phyloP scores from a whole-genome alignment of 2,113 vertebrate species.

The Pseudopipra pipra region DNA sequence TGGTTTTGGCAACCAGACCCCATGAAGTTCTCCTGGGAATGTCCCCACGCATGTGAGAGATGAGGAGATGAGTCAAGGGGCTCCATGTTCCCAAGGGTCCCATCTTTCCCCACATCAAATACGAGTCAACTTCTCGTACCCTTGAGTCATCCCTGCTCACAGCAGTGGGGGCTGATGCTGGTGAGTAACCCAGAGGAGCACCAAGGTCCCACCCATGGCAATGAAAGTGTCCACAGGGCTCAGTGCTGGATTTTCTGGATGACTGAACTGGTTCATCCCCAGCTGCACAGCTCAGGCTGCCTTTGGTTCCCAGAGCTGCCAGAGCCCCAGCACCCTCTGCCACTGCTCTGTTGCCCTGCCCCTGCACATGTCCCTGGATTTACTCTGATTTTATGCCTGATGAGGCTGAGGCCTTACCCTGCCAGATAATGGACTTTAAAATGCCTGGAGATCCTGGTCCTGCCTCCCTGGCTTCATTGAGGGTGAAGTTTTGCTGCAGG shows the following conservation, averaged over 20 bases:
- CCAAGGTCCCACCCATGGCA: not conserved
- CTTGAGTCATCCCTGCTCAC: accelerated
- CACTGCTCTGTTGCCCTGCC: accelerated
- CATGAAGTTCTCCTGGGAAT: not conserved
- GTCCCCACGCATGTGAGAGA: not conserved
- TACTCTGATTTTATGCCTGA: not conserved
- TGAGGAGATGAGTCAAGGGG: not conserved
- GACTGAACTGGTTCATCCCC: not conserved
- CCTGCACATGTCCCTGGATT: not conserved
- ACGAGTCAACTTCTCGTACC: not conserved
- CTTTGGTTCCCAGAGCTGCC: not conserved
- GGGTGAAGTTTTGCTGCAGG: not conserved
- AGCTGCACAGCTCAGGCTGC: not conserved
- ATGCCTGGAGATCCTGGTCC: not conserved
- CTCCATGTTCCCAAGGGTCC: not conserved
- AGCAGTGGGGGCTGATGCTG: not conserved
- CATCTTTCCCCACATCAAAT: accelerated
- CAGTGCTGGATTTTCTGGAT: not conserved
- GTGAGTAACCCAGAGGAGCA: not conserved
- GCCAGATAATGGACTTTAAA: not conserved
- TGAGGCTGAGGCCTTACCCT: not conserved
- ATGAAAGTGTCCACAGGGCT: not conserved
- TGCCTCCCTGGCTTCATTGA: not conserved
- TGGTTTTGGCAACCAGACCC: not conserved
- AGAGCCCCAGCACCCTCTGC: not conserved